Evolutionary conservation across 2,888 invertebrate genomes (phyloP).

Genomic region (Calliphora vomitoria): DNA sequence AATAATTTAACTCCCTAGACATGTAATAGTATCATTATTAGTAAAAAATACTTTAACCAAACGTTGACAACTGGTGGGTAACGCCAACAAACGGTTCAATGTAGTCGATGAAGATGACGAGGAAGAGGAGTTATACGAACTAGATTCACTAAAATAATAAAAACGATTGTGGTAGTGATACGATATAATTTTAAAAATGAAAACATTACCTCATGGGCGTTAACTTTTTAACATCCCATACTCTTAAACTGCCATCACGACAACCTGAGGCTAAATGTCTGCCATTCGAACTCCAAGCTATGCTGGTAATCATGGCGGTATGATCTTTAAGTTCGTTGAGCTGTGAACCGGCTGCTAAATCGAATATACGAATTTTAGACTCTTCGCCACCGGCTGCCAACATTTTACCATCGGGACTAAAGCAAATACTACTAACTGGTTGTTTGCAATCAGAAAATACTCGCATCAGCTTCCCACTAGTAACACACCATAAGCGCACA

Average conservation of each 20-base stretch:
- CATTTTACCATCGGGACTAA: slow-evolving; percentile 93
- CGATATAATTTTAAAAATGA: not conserved
- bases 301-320: slow-evolving; percentile 85
- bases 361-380: slow-evolving; percentile 88
- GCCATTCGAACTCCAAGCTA: slow-evolving; percentile 87
- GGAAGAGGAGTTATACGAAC: slow-evolving; percentile 73
- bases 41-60: slow-evolving; percentile 82
- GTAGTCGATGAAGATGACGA: slow-evolving; percentile 78
- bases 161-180: not conserved
- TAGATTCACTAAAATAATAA: slow-evolving; percentile 75
- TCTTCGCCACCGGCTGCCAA: slow-evolving; percentile 93
- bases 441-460: slow-evolving; percentile 92
- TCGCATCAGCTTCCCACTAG: slow-evolving; percentile 92
- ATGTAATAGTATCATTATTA: slow-evolving; percentile 80
- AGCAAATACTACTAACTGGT: slow-evolving; percentile 90
- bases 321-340: slow-evolving; percentile 87
- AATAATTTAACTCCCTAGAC: slow-evolving; percentile 79
- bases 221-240: slow-evolving; percentile 87
- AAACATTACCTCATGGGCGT: slow-evolving; percentile 77
- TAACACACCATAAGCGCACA: slow-evolving; percentile 94
- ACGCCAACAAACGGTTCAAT: slow-evolving; percentile 79
- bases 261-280: slow-evolving; percentile 88
- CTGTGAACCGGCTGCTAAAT: slow-evolving; percentile 87
- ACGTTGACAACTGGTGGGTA: slow-evolving; percentile 81
- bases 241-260: slow-evolving; percentile 87